Conservation (phyloP, 30 jellyfish, hydroid and myxozoan species). For the Turritopsis dohrnii region DNA sequence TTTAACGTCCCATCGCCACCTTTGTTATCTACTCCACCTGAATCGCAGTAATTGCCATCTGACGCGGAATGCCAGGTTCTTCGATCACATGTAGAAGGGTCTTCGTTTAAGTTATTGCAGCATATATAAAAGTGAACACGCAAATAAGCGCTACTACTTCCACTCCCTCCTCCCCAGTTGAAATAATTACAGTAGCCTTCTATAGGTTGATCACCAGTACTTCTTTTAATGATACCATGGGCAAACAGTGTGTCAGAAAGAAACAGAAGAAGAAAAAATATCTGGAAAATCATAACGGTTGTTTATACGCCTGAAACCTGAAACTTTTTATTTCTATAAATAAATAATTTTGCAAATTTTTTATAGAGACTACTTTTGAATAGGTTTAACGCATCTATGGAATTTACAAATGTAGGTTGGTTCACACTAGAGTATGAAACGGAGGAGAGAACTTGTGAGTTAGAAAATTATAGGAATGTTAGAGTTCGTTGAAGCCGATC, state of each 20-base stretch:
- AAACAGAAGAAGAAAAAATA: not conserved
- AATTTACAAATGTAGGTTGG: too few species aligned
- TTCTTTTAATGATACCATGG: not conserved
- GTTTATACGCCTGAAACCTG: too few species aligned
- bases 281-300: not conserved
- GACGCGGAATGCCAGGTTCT: not conserved
- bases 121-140: not conserved
- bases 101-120: not conserved
- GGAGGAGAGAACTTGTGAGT: too few species aligned
- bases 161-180: not conserved
- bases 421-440: too few species aligned
- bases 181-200: not conserved
- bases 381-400: too few species aligned
- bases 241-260: not conserved
- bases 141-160: not conserved
- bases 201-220: not conserved
- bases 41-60: not conserved
- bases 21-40: not conserved
- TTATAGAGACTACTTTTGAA: too few species aligned
- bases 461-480: too few species aligned
- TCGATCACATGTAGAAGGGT: not conserved
- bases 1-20: not conserved
- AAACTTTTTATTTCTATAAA: too few species aligned
- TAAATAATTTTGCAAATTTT: too few species aligned
- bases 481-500: too few species aligned